Conservation (phyloP, 2,113 vertebrate genomes). For the Pogona vitticeps region DNA sequence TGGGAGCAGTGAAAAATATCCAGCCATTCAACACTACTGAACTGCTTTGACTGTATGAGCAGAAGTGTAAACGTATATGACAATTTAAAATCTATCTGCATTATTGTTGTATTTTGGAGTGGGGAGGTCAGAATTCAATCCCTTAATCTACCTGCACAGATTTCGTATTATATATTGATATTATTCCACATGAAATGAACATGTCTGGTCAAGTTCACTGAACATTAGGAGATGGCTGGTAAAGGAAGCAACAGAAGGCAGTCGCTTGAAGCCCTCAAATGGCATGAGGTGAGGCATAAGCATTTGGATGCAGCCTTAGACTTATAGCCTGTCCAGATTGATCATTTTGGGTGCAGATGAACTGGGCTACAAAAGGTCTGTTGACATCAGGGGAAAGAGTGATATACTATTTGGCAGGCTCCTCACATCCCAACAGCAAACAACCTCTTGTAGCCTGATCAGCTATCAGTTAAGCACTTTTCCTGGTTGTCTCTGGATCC, state of each 20-base stretch:
- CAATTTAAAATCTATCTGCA: neutral
- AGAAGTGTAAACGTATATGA: constrained; percentile 1
- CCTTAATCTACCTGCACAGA: neutral
- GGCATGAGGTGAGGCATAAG: neutral
- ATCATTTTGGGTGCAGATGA: too few relatives aligned
- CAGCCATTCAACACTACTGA: neutral
- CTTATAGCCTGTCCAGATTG: too few relatives aligned
- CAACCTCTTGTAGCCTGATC: too few relatives aligned
- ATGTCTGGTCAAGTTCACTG: neutral
- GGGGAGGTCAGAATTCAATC: too few relatives aligned
- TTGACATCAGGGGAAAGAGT: too few relatives aligned
- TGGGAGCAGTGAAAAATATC: neutral
- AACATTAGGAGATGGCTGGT: neutral
- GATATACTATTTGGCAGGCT: too few relatives aligned
- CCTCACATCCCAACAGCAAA: too few relatives aligned
- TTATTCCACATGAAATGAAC: neutral
- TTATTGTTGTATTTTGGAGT: too few relatives aligned
- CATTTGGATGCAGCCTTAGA: neutral
- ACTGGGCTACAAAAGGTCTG: too few relatives aligned
- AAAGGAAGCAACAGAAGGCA: neutral
- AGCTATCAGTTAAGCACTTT: too few relatives aligned
- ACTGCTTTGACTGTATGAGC: neutral
- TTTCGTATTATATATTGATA: neutral
- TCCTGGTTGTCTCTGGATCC: too few relatives aligned
- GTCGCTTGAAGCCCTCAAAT: neutral